phyloP scores from a whole-genome alignment of 2,888 invertebrate species.

The Nephrotoma flavescens region DNA sequence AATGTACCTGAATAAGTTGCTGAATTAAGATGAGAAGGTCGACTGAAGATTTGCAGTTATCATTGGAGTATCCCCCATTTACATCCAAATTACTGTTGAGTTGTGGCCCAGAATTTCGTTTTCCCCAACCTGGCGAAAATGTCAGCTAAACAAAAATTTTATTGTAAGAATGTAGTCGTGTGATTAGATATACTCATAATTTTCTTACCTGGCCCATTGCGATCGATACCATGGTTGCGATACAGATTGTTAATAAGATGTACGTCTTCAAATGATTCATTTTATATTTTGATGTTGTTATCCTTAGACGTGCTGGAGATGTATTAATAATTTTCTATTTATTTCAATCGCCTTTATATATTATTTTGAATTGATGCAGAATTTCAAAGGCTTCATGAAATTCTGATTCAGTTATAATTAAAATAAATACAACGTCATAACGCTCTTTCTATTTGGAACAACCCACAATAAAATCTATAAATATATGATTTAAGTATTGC shows the following conservation, averaged over 20 bases:
- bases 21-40: constrained; percentile 29
- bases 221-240: not conserved
- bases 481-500: no score
- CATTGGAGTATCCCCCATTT: constrained; percentile 1
- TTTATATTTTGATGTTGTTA: not conserved
- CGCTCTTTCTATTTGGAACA: not conserved
- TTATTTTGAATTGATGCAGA: not conserved
- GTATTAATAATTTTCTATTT: not conserved
- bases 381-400: not conserved
- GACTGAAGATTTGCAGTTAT: constrained; percentile 25
- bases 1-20: constrained; percentile 23
- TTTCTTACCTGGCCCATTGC: not conserved
- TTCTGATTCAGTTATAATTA: not conserved
- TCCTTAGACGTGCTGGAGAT: not conserved
- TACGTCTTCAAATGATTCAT: not conserved
- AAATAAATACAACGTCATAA: not conserved
- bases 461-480: not conserved
- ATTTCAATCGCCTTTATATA: not conserved
- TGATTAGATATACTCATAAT: not conserved
- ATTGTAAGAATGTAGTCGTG: not conserved
- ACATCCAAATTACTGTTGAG: not conserved
- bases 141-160: constrained; percentile 12
- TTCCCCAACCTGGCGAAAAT: constrained; percentile 17
- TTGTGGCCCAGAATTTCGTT: constrained; percentile 11
- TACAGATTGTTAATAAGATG: not conserved